A percentile compares a stretch with the other conserved stretches of the same genome.
phyloP scores from a whole-genome alignment of 2,888 invertebrate genomes.

The Synergus japonicus region DNA sequence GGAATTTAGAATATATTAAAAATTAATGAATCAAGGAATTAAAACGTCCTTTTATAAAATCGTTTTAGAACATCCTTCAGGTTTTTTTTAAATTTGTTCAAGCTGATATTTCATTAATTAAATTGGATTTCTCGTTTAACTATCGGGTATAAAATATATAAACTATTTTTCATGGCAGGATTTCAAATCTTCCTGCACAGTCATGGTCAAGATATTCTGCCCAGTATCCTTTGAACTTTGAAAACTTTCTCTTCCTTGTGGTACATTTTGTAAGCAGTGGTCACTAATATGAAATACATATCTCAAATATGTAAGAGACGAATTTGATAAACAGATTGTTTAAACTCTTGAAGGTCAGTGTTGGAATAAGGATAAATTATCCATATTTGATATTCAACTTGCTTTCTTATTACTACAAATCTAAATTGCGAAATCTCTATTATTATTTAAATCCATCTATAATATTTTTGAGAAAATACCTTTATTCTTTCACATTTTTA shows the following conservation, averaged over 20 bases:
- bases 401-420: background rate
- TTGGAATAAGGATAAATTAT: too few relatives aligned
- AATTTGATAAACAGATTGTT: background rate
- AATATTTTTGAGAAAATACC: background rate
- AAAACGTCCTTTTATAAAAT: background rate
- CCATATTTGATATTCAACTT: too few relatives aligned
- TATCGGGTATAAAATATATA: conserved; percentile 24
- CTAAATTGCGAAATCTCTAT: too few relatives aligned
- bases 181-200: background rate
- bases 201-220: conserved; percentile 26
- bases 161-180: background rate
- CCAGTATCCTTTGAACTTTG: conserved; percentile 55
- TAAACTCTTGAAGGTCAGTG: background rate
- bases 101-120: background rate
- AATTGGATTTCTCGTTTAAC: background rate
- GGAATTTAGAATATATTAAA: background rate
- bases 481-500: background rate
- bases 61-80: too few relatives aligned
- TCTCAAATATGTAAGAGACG: background rate
- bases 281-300: background rate
- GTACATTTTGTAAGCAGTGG: background rate
- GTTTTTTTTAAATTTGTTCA: background rate
- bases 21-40: background rate
- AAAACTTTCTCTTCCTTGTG: conserved; percentile 63
- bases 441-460: too few relatives aligned